Conservation (phyloP, 1,140 invertebrate genomes). For the Macrocentrus cingulum region DNA sequence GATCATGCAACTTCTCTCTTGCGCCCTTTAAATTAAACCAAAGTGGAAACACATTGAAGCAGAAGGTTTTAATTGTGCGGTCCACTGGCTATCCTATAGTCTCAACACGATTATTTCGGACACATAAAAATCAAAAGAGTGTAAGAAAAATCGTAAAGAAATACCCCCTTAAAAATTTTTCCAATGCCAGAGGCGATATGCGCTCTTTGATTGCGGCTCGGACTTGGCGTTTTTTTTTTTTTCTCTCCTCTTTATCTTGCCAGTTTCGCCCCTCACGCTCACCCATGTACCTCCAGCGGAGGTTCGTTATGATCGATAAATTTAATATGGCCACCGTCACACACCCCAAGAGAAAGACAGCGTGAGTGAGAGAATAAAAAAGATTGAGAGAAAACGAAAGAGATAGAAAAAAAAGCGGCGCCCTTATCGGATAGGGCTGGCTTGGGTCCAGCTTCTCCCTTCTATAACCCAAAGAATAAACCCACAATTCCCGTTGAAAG, state of each 20-base stretch:
- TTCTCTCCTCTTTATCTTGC: conserved; percentile 20
- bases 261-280: conserved; percentile 15
- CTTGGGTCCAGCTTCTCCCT: conserved; percentile 23
- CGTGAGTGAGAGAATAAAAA: conserved; percentile 2
- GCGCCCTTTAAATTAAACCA: conserved; percentile 40
- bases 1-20: conserved; percentile 13
- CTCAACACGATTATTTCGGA: conserved; percentile 44
- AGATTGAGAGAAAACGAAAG: conserved; percentile 14
- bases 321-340: conserved; percentile 39
- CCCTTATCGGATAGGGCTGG: conserved; percentile 27
- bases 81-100: conserved; percentile 47
- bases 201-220: conserved; percentile 39
- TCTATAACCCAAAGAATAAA: conserved; percentile 23
- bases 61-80: conserved; percentile 56
- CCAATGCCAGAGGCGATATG: conserved; percentile 31
- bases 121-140: background rate
- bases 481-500: conserved; percentile 11
- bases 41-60: conserved; percentile 51
- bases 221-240: conserved; percentile 34
- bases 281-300: conserved; percentile 12
- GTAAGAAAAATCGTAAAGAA: conserved; percentile 10
- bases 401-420: conserved; percentile 22
- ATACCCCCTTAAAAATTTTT: conserved; percentile 28
- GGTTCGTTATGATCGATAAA: conserved; percentile 50
- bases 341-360: conserved; percentile 22